Conservation (phyloP, 2,888 invertebrate genomes). For the Luperina nickerlii region DNA sequence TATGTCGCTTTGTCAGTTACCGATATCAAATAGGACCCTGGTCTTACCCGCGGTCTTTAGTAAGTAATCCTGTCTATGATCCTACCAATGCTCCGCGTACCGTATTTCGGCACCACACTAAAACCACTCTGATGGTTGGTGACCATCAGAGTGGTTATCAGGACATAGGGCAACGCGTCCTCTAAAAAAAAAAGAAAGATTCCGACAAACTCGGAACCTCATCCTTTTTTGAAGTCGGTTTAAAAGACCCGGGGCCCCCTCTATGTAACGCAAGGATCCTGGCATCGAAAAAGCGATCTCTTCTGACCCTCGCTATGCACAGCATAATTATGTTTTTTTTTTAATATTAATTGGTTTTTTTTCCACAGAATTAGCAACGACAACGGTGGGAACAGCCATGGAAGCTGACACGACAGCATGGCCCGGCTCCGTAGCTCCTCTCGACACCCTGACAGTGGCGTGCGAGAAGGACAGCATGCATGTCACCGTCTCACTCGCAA, state of each 20-base stretch:
- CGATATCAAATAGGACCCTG: too few relatives aligned
- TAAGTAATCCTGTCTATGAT: too few relatives aligned
- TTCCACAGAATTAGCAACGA: constrained; percentile 79
- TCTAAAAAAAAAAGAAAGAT: too few relatives aligned
- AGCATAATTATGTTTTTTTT: not conserved
- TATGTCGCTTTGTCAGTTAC: too few relatives aligned
- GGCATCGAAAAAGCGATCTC: too few relatives aligned
- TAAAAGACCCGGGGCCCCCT: too few relatives aligned
- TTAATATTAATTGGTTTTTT: constrained; percentile 16
- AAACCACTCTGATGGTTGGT: not conserved
- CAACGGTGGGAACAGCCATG: constrained; percentile 85
- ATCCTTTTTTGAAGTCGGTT: too few relatives aligned
- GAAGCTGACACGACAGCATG: constrained; percentile 80
- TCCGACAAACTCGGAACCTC: too few relatives aligned
- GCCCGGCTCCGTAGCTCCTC: constrained; percentile 82
- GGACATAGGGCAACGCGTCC: too few relatives aligned
- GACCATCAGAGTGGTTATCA: not conserved
- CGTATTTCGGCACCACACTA: not conserved
- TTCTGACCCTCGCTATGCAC: not conserved
- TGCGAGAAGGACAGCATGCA: constrained; percentile 89
- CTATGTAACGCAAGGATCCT: too few relatives aligned
- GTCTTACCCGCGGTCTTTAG: too few relatives aligned
- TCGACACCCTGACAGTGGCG: constrained; percentile 84
- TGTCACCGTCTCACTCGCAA: constrained; percentile 84
- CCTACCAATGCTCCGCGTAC: not conserved